Percentiles rank a stretch among this genome's conserved stretches.
Evolutionary conservation across 2,113 vertebrate genomes (phyloP).

Genomic region (Motacilla tschutschensis): DNA sequence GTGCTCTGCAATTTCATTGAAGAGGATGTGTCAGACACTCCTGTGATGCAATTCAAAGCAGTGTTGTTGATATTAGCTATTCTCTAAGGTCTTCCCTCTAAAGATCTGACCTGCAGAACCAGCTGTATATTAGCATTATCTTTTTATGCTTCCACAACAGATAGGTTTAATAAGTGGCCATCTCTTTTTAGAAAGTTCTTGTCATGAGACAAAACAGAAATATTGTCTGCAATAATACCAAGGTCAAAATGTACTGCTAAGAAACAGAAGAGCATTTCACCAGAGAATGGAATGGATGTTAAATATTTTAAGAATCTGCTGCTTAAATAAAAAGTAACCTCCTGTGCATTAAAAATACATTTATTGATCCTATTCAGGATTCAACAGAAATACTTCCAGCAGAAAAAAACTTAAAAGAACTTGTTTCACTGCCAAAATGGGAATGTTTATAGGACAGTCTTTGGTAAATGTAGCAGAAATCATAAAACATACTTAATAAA

Average conservation of each 20-base stretch:
- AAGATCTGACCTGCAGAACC: background rate
- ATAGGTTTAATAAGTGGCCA: conserved; percentile 32
- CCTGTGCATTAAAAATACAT: conserved; percentile 24
- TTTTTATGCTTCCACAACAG: background rate
- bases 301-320: conserved; percentile 57
- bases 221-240: conserved; percentile 12
- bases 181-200: background rate
- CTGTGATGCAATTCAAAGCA: background rate
- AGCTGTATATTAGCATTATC: background rate
- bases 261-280: background rate
- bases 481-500: background rate
- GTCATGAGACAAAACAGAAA: conserved; percentile 7
- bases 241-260: conserved; percentile 14
- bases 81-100: background rate
- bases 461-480: background rate
- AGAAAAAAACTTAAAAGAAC: background rate
- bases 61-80: background rate
- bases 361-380: conserved; percentile 21
- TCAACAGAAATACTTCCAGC: background rate
- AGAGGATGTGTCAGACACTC: background rate
- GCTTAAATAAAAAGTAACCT: conserved; percentile 28
- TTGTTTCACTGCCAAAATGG: background rate
- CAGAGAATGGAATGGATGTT: conserved; percentile 2
- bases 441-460: background rate
- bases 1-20: background rate